These are phyloP conservation scores for Nudaria mundana DNA, from an alignment of 2,888 invertebrate species.

Conservation along the genomic window DNA sequence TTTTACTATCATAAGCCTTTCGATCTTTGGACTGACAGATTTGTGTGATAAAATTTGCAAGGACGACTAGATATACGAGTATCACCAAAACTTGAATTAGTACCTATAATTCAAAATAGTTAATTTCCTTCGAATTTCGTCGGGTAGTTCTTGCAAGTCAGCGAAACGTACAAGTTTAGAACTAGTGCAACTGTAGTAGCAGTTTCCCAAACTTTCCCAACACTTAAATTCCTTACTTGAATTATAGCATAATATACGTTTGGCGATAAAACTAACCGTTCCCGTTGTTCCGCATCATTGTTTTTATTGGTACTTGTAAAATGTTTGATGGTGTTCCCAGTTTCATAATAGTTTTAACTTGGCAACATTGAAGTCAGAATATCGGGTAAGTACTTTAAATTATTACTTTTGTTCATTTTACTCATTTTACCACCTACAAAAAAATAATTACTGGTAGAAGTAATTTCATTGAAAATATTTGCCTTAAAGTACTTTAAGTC, in stretches of 20 bases:
- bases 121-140: constrained; percentile 48
- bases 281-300: constrained; percentile 52
- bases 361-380: constrained; percentile 12
- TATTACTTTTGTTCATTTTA: too few species aligned
- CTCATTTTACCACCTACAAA: too few species aligned
- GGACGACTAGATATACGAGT: constrained; percentile 49
- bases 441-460: too few species aligned
- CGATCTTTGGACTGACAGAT: too few species aligned
- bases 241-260: constrained; percentile 64
- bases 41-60: too few species aligned
- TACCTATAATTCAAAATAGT: constrained; percentile 55
- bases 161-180: constrained; percentile 44
- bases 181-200: constrained; percentile 41
- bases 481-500: too few species aligned
- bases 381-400: too few species aligned
- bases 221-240: constrained; percentile 63
- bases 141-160: constrained; percentile 37
- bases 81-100: too few species aligned
- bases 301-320: constrained; percentile 62
- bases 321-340: constrained; percentile 36
- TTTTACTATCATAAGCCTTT: not conserved
- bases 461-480: too few species aligned
- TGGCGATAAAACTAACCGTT: constrained; percentile 59
- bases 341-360: constrained; percentile 28
- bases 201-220: constrained; percentile 49